Base-by-base conservation (phyloP, 92 coral and sea anemone genomes). In the Umimayanthus kanabou region DNA sequence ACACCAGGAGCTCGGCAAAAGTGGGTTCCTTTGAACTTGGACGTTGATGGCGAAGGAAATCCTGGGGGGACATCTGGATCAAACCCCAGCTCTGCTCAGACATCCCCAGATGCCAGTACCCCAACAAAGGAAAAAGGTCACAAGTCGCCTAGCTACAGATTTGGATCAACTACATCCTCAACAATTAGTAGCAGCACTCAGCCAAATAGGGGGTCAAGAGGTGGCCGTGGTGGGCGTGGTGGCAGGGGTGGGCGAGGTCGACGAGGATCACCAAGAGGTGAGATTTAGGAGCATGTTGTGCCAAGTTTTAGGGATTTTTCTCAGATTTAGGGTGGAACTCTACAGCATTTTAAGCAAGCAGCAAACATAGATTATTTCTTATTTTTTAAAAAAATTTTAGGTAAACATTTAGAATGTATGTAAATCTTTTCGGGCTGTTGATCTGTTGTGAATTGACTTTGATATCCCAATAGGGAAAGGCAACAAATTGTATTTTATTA, bases 21-120 rank as follows among this genome's bases (percentile, higher is more conserved):
- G 72, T 97, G 99, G 99, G 99, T 97, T 72, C 99, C 99, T 22
- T 89, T 97, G 53, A 93, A 82, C 40, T 89, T 97, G 33, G 99
- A 97, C 71, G 73, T 66, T 26, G 88, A 90, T 57, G 87, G 88
- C 1, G 89, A 90, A 85, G 92, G 88, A 6, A 83, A 83, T 23
- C 25, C 78, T 28, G 87, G 47, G 33, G 93, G 95, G 5, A 53
- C 93, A 1, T 90, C 94, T 9, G 90, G 92, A 57, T 89, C 90
- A 8, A n/a, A 57, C 37, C 96, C 94, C 1, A 88, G 89, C 45
- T 86, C 91, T 22, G 89, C 91, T 42, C 90, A 84, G n/a, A 88
- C 92, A 18, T 95, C 98, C 3, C 99, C 98, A 37, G 99, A 97
- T 50, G 85, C 88, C 16, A 71, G 85, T 3, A 79, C 93, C 10